Evolutionary conservation across 2,797 vertebrate genomes (phyloP), one percentile per base, ranked within the genome.

Genomic region (Catharus ustulatus): DNA sequence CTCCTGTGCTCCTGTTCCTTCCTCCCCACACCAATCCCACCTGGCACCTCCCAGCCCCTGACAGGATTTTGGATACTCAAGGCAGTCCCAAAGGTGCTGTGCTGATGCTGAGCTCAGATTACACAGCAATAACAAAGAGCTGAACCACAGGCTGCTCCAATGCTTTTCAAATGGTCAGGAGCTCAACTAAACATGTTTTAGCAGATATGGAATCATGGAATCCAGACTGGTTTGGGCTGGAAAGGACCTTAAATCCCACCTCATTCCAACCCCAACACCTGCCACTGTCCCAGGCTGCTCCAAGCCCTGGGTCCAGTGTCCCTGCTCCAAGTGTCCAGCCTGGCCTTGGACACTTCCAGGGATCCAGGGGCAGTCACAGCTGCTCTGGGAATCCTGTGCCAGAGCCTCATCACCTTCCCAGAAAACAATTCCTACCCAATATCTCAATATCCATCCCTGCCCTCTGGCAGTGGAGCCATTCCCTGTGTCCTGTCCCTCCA

Each of bases 261-360:
- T 16, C 2, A 0, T 48, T 17, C 34, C 63, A 38, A 20, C 40
- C 7, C 48, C 61, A 16, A 54, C 29, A 45, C 13, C 32, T 76
- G 0, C 29, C 46, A 38, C 40, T 1, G 0, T 1, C 19, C 29
- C 72, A 75, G 52, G 62, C 0, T 30, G 36, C 24, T 74, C 34
- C 59, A 29, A 38, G 42, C 24, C 6, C 42, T 0, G 34, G 34
- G 34, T 34, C 34, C 34, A 34, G 34, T 34, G 34, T 34, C 34
- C 34, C 34, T 34, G 34, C 34, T 34, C 34, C 34, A 34, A 34
- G 34, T 34, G 0, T n/a, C 80, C 57, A 71, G 0, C 30, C 43
- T 71, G 43, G 30, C 22, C 27, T 43, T 17, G 67, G 51, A 0
- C 45, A 58, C 19, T 58, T 38, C 38, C 38, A 38, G 38, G 38